Evolutionary conservation across 1,140 invertebrate species (phyloP).

Genomic region (Thaumatotibia leucotreta): DNA sequence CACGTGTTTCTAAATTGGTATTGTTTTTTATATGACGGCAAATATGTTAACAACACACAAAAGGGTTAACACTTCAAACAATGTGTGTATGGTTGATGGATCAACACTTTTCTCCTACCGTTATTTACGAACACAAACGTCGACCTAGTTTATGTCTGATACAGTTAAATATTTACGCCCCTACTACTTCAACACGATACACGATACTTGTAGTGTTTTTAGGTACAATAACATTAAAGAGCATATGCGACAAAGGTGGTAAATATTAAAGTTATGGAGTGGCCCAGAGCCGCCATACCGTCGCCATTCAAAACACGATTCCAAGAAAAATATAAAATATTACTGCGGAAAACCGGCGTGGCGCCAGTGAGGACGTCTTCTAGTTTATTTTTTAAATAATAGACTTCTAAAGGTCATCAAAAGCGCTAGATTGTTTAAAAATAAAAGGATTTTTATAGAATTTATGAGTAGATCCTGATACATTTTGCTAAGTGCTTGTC

Average conservation of each 20-base stretch:
- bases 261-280: conserved; percentile 29
- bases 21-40: no score
- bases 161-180: neutral
- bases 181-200: no score
- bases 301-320: conserved; percentile 52
- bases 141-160: neutral
- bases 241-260: neutral
- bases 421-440: neutral
- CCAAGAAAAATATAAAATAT: conserved; percentile 30
- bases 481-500: neutral
- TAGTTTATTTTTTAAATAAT: neutral
- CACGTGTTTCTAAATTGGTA: no score
- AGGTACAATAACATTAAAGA: neutral
- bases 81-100: no score
- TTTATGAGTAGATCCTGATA: neutral
- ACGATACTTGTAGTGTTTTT: no score
- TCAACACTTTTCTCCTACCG: no score
- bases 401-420: conserved; percentile 2
- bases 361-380: neutral
- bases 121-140: neutral
- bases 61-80: no score
- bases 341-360: neutral
- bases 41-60: no score
- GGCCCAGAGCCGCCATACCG: conserved; percentile 44
- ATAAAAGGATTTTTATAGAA: neutral